These are phyloP conservation scores for Isaurus tuberculatus DNA, from an alignment of 92 coral and sea anemone species.

Conservation along the genomic window DNA sequence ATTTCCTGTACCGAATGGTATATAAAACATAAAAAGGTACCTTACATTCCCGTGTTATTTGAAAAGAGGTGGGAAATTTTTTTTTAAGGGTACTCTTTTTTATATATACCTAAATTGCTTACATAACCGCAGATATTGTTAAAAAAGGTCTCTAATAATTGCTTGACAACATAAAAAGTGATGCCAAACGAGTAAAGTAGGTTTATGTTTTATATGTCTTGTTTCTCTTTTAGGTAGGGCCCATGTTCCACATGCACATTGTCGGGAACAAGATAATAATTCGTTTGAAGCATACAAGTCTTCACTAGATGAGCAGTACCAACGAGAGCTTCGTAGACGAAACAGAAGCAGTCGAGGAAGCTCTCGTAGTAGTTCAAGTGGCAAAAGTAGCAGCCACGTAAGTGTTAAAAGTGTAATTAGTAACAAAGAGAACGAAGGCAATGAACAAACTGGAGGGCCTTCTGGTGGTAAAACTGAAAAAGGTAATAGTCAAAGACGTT, in stretches of 20 bases:
- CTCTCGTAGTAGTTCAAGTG: slow-evolving; percentile 78
- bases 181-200: not conserved
- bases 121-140: too few species aligned
- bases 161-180: not conserved
- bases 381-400: slow-evolving; percentile 66
- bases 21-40: too few species aligned
- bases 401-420: slow-evolving; percentile 72
- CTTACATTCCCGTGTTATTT: too few species aligned
- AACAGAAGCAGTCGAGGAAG: slow-evolving; percentile 68
- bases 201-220: not conserved
- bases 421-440: slow-evolving; percentile 39
- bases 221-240: not conserved
- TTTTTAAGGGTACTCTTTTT: too few species aligned
- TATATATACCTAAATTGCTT: too few species aligned
- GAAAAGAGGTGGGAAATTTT: too few species aligned
- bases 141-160: too few species aligned
- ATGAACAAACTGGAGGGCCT: slow-evolving; percentile 26
- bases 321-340: slow-evolving; percentile 33
- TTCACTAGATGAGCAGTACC: slow-evolving; percentile 66
- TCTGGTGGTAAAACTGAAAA: not conserved
- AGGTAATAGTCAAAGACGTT: slow-evolving; percentile 20
- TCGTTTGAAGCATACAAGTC: slow-evolving; percentile 52
- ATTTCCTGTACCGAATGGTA: too few species aligned
- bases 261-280: slow-evolving; percentile 34
- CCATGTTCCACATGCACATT: slow-evolving; percentile 14